Conservation (phyloP, 2,797 vertebrate genomes). For the Pantherophis vulpinus region DNA sequence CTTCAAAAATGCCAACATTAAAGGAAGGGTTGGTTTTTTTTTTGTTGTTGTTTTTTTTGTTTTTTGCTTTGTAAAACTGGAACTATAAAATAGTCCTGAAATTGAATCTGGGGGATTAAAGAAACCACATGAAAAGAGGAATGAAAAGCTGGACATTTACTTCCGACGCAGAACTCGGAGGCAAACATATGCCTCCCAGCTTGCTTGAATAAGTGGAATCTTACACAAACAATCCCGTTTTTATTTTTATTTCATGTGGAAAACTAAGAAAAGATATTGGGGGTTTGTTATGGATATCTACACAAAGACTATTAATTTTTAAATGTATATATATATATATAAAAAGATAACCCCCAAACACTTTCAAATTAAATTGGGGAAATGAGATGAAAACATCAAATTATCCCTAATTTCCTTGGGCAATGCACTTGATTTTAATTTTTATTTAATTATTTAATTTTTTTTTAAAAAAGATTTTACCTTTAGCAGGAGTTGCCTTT, state of each 20-base stretch:
- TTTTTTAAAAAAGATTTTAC: background rate
- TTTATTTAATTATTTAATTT: too few relatives aligned
- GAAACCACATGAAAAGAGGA: slow-evolving; percentile 90
- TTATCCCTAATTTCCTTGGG: background rate
- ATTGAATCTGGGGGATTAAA: slow-evolving; percentile 88
- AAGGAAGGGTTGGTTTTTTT: slow-evolving; percentile 72
- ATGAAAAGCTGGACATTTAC: slow-evolving; percentile 83
- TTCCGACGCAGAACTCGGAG: slow-evolving; percentile 92
- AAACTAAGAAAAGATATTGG: slow-evolving; percentile 10
- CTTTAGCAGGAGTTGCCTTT: background rate
- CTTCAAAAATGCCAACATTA: slow-evolving; percentile 84
- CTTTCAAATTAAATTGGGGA: background rate
- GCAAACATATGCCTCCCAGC: slow-evolving; percentile 89
- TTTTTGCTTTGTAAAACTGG: slow-evolving; percentile 86
- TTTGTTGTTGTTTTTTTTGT: slow-evolving; percentile 64
- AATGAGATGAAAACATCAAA: background rate
- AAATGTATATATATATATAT: background rate
- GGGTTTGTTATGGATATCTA: slow-evolving; percentile 15
- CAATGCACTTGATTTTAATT: background rate
- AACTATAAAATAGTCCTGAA: slow-evolving; percentile 86
- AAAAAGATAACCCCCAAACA: background rate
- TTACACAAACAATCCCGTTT: slow-evolving; percentile 46
- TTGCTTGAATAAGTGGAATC: slow-evolving; percentile 52
- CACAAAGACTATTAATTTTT: background rate
- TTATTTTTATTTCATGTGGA: slow-evolving; percentile 12